A percentile compares a stretch with the other conserved stretches of the same genome.
Evolutionary conservation across 2,888 invertebrate species (phyloP).

Genomic region (Melangyna quadrimaculata): DNA sequence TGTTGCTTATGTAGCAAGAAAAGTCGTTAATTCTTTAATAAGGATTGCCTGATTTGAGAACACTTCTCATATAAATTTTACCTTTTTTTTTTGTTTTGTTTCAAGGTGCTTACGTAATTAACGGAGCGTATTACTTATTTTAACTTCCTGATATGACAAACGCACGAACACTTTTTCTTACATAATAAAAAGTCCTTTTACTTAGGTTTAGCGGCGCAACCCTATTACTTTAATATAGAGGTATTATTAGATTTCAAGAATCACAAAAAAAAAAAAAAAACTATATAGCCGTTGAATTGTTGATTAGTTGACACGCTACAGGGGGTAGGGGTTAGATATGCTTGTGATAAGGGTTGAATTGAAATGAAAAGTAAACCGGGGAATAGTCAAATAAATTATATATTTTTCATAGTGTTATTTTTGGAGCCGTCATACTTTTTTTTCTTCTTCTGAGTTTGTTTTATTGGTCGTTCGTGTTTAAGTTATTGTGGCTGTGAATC

Average conservation of each 20-base stretch:
- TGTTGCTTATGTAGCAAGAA: not conserved
- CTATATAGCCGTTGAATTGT: conserved; percentile 50
- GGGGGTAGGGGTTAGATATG: not conserved
- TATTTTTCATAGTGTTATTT: conserved; percentile 41
- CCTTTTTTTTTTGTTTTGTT: not conserved
- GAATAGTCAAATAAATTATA: conserved; percentile 62
- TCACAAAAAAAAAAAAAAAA: conserved; percentile 20
- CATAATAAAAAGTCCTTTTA: conserved; percentile 5
- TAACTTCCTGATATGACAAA: conserved; percentile 54
- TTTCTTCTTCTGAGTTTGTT: conserved; percentile 11
- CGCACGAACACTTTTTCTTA: conserved; percentile 21
- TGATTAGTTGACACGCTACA: conserved; percentile 60
- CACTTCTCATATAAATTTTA: not conserved
- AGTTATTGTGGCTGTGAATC: conserved; percentile 1
- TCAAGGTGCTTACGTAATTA: conserved; percentile 4
- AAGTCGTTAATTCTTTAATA: not conserved
- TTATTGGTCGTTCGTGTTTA: conserved; percentile 8
- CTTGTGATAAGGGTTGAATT: not conserved
- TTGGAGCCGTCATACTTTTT: not conserved
- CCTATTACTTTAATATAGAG: conserved; percentile 1
- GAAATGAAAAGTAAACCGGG: conserved; percentile 41
- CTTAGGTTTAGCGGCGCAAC: not conserved
- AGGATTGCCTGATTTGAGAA: not conserved
- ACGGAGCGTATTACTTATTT: conserved; percentile 42
- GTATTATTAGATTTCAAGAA: conserved; percentile 34